Evolutionary conservation across 2,888 invertebrate species (phyloP), one percentile per base, ranked within the genome.

Genomic region (Beris morrisii): DNA sequence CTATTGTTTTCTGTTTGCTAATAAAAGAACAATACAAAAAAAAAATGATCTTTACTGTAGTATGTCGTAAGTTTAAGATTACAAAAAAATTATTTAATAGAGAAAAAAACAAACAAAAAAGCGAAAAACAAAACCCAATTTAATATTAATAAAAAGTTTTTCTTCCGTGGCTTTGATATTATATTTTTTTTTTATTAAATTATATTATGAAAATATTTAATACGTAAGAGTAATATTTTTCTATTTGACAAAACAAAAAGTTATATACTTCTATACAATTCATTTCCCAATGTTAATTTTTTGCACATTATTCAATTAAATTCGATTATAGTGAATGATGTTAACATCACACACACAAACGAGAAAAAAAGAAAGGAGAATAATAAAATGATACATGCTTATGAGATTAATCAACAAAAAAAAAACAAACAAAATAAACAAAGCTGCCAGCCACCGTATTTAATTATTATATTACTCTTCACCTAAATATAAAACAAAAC

Each of bases 201-300:
- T 56, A 15, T 43, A 30, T 48, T 59, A 31, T 13, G 45, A 32
- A 38, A 59, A 59, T 31, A 38, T 38, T 38, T 9, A 38, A 38
- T 59, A 59, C 31, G 59, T 59, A 48, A 59, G 59, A 59, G 59
- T 59, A 59, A 59, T 59, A 59, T 59, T 59, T 59, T 59, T 59
- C 22, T 59, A 59, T 59, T 38, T 38, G 38, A 38, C 38, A 22
- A 22, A 22, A 22, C 22, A 22, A 22, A 22, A 22, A 22, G 22
- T 22, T 22, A 22, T 22, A 22, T 22, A 22, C 22, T 52, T n/a
- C 52, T 28, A 52, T 13, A 15, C 50, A 9, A n/a, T 44, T n/a
- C 9, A 9, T 12, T 44, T 12, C 44, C 9, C 44, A 44, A 9
- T 44, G 44, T 44, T 9, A n/a, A 44, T 44, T 44, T 44, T 44